These are phyloP conservation scores for Gonioctena quinquepunctata DNA, from an alignment of 1,140 invertebrate genomes.

Conservation along the genomic window DNA sequence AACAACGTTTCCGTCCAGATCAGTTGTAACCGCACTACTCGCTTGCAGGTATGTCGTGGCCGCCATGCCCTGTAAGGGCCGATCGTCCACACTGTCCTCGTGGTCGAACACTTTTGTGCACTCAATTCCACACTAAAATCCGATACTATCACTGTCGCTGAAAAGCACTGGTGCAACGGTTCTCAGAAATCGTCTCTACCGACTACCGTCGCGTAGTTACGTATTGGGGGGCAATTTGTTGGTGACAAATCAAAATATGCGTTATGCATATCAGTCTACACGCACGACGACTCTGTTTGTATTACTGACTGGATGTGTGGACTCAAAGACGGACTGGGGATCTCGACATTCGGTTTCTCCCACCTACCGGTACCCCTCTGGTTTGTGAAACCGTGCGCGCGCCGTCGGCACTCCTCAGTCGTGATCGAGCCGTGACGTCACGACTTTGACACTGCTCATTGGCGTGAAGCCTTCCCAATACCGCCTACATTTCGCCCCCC, in stretches of 20 bases:
- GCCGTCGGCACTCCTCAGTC: conserved; percentile 35
- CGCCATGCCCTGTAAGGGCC: conserved; percentile 74
- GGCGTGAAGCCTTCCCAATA: conserved; percentile 43
- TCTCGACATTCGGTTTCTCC: conserved; percentile 4
- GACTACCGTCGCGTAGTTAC: conserved; percentile 5
- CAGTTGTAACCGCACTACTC: conserved; percentile 70
- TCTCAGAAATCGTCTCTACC: not conserved
- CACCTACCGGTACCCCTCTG: not conserved
- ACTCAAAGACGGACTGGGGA: conserved; percentile 7
- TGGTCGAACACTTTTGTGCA: conserved; percentile 61
- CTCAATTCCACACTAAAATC: conserved; percentile 8
- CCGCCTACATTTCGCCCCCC: conserved; percentile 51
- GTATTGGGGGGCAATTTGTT: not conserved
- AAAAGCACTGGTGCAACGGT: not conserved
- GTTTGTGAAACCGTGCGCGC: conserved; percentile 30
- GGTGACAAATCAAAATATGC: conserved; percentile 34
- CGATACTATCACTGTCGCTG: not conserved
- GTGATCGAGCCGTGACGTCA: conserved; percentile 36
- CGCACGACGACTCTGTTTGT: conserved; percentile 54
- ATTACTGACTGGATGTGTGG: conserved; percentile 43
- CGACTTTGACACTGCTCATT: conserved; percentile 36
- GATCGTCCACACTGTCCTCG: conserved; percentile 64
- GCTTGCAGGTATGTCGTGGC: conserved; percentile 83
- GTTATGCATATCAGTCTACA: conserved; percentile 58
- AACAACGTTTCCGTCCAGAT: conserved; percentile 78